Conservation (phyloP, 2,888 invertebrate genomes). For the Dicranocentrus wangi region DNA sequence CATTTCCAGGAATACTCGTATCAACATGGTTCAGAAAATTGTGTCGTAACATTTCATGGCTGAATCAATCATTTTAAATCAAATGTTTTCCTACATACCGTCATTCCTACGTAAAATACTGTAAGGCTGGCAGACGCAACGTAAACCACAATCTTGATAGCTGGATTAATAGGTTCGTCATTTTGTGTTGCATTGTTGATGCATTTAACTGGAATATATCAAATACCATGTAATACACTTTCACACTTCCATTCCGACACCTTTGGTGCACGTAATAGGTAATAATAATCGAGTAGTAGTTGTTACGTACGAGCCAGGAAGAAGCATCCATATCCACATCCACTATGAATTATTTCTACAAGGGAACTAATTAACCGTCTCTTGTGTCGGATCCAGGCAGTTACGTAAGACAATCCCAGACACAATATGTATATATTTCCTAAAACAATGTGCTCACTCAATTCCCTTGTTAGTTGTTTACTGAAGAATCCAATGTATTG, state of each 20-base stretch:
- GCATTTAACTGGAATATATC: slow-evolving; percentile 24
- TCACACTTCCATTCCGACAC: neutral
- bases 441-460: slow-evolving; percentile 21
- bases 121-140: slow-evolving; percentile 28
- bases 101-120: slow-evolving; percentile 57
- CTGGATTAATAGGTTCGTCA: slow-evolving; percentile 3
- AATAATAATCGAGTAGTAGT: neutral
- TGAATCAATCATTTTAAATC: too few relatives aligned
- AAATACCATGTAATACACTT: neutral
- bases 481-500: slow-evolving; percentile 66
- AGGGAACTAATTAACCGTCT: slow-evolving; percentile 35
- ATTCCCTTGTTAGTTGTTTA: neutral
- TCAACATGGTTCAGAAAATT: too few relatives aligned
- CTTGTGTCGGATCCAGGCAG: slow-evolving; percentile 59
- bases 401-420: slow-evolving; percentile 50
- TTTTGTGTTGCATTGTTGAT: slow-evolving; percentile 32
- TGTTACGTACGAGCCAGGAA: slow-evolving; percentile 51
- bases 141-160: slow-evolving; percentile 34
- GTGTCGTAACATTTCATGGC: too few relatives aligned
- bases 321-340: slow-evolving; percentile 49
- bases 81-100: slow-evolving; percentile 36
- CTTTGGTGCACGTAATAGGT: neutral
- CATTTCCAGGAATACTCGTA: neutral
- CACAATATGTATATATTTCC: slow-evolving; percentile 57
- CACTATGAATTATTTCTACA: slow-evolving; percentile 45